These are phyloP conservation scores for Drosophila pegasa DNA, from an alignment of 2,888 invertebrate species.

Conservation along the genomic window DNA sequence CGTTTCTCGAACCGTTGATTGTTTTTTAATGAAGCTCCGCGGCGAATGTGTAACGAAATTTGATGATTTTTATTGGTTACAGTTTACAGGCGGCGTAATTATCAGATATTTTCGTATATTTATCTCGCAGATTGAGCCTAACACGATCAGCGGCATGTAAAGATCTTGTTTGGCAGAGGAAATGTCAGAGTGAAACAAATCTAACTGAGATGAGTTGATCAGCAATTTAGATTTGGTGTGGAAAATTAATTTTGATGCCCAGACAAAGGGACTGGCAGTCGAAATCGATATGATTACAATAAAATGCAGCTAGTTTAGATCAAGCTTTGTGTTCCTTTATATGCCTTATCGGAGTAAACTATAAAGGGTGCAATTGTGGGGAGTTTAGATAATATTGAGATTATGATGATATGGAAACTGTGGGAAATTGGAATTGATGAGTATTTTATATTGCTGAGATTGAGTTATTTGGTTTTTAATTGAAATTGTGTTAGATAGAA, in stretches of 20 bases:
- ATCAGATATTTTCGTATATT: slow-evolving; percentile 46
- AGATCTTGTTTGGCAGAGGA: slow-evolving; percentile 44
- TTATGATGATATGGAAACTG: background rate
- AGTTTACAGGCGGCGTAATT: slow-evolving; percentile 63
- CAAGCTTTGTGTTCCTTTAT: slow-evolving; percentile 5
- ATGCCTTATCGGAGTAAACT: background rate
- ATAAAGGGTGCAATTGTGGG: background rate
- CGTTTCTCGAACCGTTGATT: slow-evolving; percentile 50
- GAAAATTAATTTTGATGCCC: slow-evolving; percentile 50
- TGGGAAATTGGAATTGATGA: background rate
- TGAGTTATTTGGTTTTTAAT: background rate
- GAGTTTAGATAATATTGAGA: background rate
- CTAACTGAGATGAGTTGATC: slow-evolving; percentile 35
- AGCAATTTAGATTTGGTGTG: slow-evolving; percentile 54
- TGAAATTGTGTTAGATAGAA: background rate
- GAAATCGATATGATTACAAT: slow-evolving; percentile 14
- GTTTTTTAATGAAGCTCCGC: slow-evolving; percentile 71
- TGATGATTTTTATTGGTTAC: slow-evolving; percentile 75
- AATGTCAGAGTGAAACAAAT: slow-evolving; percentile 24
- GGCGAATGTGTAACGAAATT: slow-evolving; percentile 73
- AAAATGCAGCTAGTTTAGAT: slow-evolving; percentile 36
- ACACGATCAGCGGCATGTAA: slow-evolving; percentile 25
- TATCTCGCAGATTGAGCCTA: slow-evolving; percentile 31
- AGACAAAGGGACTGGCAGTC: slow-evolving; percentile 20
- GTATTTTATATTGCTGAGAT: too few relatives aligned